A percentile compares a stretch with the other conserved stretches of the same genome.
phyloP scores from a whole-genome alignment of 1,140 invertebrate genomes.

The Drosophila guanche region DNA sequence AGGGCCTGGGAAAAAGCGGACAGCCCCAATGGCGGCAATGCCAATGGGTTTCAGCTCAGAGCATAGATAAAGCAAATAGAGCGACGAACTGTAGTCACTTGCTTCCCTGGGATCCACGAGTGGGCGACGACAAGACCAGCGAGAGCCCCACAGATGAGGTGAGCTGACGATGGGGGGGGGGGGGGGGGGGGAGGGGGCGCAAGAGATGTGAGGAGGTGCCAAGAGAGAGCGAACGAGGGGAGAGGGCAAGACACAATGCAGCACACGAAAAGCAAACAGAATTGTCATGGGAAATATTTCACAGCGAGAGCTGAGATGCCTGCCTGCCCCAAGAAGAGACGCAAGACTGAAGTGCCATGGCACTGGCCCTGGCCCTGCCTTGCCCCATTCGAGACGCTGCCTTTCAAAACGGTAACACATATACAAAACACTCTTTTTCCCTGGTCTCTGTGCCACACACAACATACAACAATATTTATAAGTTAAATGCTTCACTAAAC shows the following conservation, averaged over 20 bases:
- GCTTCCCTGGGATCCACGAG: slow-evolving; percentile 36
- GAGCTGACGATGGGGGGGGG: slow-evolving; percentile 3
- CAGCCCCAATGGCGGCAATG: slow-evolving; percentile 26
- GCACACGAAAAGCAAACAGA: slow-evolving; percentile 76
- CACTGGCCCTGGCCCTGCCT: slow-evolving; percentile 5
- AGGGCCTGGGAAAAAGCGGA: slow-evolving; percentile 60
- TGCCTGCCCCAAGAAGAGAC: not conserved
- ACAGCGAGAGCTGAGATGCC: slow-evolving; percentile 40
- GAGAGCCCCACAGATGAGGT: slow-evolving; percentile 37
- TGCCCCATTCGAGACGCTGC: slow-evolving; percentile 23
- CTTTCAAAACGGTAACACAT: slow-evolving; percentile 79
- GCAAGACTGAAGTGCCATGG: slow-evolving; percentile 31
- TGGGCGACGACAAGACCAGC: slow-evolving; percentile 62
- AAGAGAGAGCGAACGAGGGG: slow-evolving; percentile 38
- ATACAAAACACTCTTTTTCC: slow-evolving; percentile 72
- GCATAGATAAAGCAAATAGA: slow-evolving; percentile 78
- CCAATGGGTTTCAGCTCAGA: slow-evolving; percentile 16
- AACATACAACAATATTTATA: slow-evolving; percentile 69
- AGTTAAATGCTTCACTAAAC: slow-evolving; percentile 82
- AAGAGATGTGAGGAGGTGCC: slow-evolving; percentile 48
- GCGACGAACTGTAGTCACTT: slow-evolving; percentile 33
- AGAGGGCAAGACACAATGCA: slow-evolving; percentile 55
- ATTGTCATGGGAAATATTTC: slow-evolving; percentile 82
- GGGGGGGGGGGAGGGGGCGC: no score
- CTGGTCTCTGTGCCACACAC: slow-evolving; percentile 63